Evolutionary conservation across 2,888 invertebrate genomes (phyloP).

Genomic region (Alitta virens): DNA sequence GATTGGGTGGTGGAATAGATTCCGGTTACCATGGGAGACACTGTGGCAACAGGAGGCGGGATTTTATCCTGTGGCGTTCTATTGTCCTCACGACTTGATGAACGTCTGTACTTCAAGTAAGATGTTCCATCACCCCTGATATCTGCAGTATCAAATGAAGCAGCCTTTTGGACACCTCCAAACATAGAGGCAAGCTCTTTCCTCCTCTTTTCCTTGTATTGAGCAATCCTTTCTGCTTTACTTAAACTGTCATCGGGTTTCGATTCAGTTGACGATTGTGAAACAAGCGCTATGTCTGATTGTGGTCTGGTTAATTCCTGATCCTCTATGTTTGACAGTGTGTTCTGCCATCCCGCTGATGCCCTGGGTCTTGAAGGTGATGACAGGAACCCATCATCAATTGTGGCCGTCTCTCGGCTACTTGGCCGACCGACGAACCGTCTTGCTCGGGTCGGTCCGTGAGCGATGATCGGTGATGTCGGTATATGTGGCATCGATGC

Average conservation of each 20-base stretch:
- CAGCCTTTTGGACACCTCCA: neutral
- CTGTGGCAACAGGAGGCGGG: neutral
- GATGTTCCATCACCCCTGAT: neutral
- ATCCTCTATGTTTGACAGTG: no score
- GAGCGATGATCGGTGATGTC: neutral
- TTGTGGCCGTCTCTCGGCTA: neutral
- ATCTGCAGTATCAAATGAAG: neutral
- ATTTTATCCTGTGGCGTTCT: neutral
- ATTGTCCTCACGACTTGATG: neutral
- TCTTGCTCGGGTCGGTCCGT: neutral
- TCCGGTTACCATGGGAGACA: neutral
- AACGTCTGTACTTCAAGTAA: neutral
- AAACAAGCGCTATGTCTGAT: no score
- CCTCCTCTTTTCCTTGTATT: conserved; percentile 73
- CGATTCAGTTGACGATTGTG: neutral
- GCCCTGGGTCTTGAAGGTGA: no score
- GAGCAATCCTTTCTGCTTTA: conserved; percentile 66
- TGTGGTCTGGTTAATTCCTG: no score
- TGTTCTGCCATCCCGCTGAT: no score
- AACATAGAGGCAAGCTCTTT: conserved; percentile 64
- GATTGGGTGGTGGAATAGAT: no score
- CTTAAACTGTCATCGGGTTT: conserved; percentile 2
- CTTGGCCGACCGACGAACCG: neutral
- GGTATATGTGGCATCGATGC: neutral
- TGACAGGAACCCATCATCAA: no score